Evolutionary conservation across 2,797 vertebrate genomes (phyloP).

Genomic region (Urocyon cinereoargenteus): DNA sequence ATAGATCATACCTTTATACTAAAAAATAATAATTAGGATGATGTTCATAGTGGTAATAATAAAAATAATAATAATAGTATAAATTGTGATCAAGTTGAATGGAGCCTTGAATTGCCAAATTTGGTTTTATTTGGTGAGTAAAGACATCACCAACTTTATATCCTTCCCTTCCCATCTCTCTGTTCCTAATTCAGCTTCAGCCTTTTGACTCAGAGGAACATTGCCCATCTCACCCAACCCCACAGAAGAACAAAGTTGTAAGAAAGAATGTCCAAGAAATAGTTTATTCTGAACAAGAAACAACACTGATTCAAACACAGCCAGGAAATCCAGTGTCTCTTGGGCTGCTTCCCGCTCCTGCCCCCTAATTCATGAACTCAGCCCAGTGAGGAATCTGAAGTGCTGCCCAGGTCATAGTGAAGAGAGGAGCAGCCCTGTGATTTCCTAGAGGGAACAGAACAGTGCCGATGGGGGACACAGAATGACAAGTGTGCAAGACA

Average conservation of each 20-base stretch:
- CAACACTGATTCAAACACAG: background rate
- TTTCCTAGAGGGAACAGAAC: background rate
- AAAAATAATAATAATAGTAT: background rate
- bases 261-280: constrained; percentile 47
- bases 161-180: fast-evolving
- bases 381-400: background rate
- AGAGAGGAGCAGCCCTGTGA: background rate
- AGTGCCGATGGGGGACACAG: background rate
- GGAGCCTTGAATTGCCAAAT: background rate
- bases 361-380: background rate
- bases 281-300: constrained; percentile 80
- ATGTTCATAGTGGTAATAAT: no score
- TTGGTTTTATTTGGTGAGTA: background rate
- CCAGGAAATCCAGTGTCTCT: background rate
- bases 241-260: background rate
- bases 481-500: background rate
- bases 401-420: background rate
- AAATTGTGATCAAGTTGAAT: background rate
- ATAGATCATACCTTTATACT: background rate
- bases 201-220: background rate
- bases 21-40: background rate
- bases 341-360: background rate
- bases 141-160: background rate
- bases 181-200: background rate
- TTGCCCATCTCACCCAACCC: background rate